Evolutionary conservation across 2,888 invertebrate genomes (phyloP).

Genomic region (Seira musarum): DNA sequence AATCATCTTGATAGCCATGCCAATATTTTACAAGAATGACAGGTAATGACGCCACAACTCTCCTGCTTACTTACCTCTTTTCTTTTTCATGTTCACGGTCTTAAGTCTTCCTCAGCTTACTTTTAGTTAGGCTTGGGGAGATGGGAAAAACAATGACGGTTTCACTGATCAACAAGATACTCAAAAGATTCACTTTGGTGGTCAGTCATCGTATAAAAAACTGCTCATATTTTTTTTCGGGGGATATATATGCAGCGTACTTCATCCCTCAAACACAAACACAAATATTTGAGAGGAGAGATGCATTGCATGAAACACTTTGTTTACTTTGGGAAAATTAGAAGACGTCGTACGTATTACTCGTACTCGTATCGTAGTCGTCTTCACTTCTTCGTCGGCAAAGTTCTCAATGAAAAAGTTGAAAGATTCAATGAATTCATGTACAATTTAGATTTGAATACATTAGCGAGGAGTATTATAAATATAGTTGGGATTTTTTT

Average conservation of each 20-base stretch:
- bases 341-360: too few relatives aligned
- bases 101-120: not conserved
- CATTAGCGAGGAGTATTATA: not conserved
- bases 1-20: constrained; percentile 62
- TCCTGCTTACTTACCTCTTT: constrained; percentile 33
- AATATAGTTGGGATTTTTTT: not conserved
- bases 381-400: constrained; percentile 36
- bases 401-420: constrained; percentile 41
- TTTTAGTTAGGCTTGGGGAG: constrained; percentile 32
- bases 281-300: not conserved
- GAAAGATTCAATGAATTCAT: constrained; percentile 14
- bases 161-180: constrained; percentile 54
- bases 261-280: not conserved
- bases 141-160: constrained; percentile 44
- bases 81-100: not conserved
- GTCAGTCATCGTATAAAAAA: constrained; percentile 36
- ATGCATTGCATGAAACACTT: constrained; percentile 1
- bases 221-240: constrained; percentile 1
- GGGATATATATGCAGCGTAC: too few relatives aligned
- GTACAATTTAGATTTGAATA: constrained; percentile 17
- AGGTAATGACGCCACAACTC: constrained; percentile 61
- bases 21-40: constrained; percentile 61
- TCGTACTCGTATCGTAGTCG: too few relatives aligned
- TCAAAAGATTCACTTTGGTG: constrained; percentile 45
- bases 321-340: constrained; percentile 18